Percentiles rank a stretch among this genome's conserved stretches.
Evolutionary conservation across 2,113 vertebrate species (phyloP).

Genomic region (Peromyscus leucopus): DNA sequence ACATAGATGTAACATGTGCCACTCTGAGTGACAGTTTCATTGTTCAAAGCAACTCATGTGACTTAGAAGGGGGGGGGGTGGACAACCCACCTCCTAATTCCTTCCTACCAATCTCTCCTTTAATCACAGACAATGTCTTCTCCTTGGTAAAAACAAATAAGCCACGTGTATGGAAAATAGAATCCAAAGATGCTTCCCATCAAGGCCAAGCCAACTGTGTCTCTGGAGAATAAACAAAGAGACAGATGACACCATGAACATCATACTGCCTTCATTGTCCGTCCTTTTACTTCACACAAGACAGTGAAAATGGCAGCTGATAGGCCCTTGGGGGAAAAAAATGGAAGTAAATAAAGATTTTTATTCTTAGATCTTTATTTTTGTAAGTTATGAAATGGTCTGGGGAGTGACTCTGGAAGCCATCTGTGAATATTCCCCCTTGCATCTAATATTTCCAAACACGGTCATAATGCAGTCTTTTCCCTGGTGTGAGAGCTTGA

Average conservation of each 20-base stretch:
- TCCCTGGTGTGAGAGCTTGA: not conserved
- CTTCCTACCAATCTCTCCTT: not conserved
- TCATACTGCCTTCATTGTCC: not conserved
- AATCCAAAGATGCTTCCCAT: not conserved
- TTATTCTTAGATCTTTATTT: not conserved
- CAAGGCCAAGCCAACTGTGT: not conserved
- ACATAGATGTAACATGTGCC: not conserved
- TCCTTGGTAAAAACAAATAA: not conserved
- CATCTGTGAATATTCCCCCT: slow-evolving; percentile 25
- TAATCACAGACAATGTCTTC: not conserved
- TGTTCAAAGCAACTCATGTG: not conserved
- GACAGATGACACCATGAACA: not conserved
- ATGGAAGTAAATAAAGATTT: not conserved
- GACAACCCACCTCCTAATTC: not conserved
- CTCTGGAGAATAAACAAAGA: slow-evolving; percentile 31
- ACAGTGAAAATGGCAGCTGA: not conserved
- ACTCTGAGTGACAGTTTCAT: not conserved
- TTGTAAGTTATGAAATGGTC: not conserved
- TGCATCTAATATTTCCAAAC: slow-evolving; percentile 36
- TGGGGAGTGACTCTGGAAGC: not conserved
- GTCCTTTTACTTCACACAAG: not conserved
- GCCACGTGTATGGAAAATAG: not conserved
- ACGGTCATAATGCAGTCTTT: not conserved
- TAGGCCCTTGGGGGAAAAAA: not conserved
- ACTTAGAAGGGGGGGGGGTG: not conserved